phyloP scores from a whole-genome alignment of 2,888 invertebrate species.

The Epinotia ramella region DNA sequence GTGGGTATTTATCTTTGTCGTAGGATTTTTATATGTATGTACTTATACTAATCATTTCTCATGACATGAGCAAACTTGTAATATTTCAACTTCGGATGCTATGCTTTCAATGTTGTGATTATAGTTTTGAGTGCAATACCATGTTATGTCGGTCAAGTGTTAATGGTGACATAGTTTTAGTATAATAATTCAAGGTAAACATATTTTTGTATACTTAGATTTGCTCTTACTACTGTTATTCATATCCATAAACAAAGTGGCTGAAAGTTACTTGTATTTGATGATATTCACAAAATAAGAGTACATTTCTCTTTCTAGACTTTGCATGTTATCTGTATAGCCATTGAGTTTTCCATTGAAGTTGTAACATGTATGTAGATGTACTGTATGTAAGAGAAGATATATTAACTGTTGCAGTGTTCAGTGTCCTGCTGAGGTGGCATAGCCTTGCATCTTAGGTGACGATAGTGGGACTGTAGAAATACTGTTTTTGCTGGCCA shows the following conservation, averaged over 20 bases:
- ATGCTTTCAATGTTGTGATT: conserved; percentile 43
- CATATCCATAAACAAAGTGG: conserved; percentile 10
- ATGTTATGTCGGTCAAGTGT: conserved; percentile 9
- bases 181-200: conserved; percentile 23
- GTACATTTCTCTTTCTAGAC: conserved; percentile 21
- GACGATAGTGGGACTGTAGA: conserved; percentile 13
- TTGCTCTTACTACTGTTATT: conserved; percentile 32
- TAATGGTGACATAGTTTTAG: conserved; percentile 18
- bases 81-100: conserved; percentile 18
- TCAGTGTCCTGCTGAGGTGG: conserved; percentile 18
- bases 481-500: conserved; percentile 25
- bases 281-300: conserved; percentile 7
- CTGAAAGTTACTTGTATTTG: conserved; percentile 20
- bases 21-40: background rate
- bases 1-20: background rate
- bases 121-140: conserved; percentile 21
- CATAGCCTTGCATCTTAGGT: conserved; percentile 30
- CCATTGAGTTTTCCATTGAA: conserved; percentile 21
- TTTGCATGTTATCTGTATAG: conserved; percentile 17
- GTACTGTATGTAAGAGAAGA: conserved; percentile 20
- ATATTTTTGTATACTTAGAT: conserved; percentile 35
- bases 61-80: background rate
- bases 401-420: conserved; percentile 27
- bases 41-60: background rate
- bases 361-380: conserved; percentile 17